A percentile compares a stretch with the other conserved stretches of the same genome.
Conservation (phyloP, 2,797 vertebrate genomes). For the Netta rufina region DNA sequence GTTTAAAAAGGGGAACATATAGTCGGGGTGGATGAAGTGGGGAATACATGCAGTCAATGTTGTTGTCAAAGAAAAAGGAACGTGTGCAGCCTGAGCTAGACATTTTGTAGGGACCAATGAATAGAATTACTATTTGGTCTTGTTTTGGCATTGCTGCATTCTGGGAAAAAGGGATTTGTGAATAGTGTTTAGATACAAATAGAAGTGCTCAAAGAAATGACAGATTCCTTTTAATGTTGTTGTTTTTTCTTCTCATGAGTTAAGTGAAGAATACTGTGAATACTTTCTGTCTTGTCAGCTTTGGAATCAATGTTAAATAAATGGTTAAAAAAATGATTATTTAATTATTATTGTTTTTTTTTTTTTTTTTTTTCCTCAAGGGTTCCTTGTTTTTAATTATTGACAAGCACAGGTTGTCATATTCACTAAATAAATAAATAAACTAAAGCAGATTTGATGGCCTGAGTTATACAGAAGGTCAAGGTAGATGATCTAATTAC, state of each 20-base stretch:
- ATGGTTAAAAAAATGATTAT: not conserved
- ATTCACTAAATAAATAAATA: not conserved
- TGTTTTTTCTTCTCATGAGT: not conserved
- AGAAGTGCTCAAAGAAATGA: not conserved
- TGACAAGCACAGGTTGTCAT: not conserved
- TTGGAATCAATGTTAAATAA: not conserved
- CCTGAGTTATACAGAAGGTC: not conserved
- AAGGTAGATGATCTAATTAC: not conserved
- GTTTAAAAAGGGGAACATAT: not conserved
- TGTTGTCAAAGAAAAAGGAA: not conserved
- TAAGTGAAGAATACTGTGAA: not conserved
- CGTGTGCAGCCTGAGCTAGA: not conserved
- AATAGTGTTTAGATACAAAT: not conserved
- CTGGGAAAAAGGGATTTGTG: fast-evolving
- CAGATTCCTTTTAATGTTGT: fast-evolving
- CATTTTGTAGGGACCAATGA: not conserved
- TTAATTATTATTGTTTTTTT: not conserved
- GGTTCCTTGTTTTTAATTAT: not conserved
- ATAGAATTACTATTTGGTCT: not conserved
- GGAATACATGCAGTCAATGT: not conserved
- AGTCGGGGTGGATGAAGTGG: not conserved
- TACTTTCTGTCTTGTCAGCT: not conserved
- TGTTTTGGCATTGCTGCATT: not conserved
- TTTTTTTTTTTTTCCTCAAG: not conserved
- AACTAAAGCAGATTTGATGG: not conserved